A percentile compares a stretch with the other conserved stretches of the same genome.
Evolutionary conservation across 2,888 invertebrate genomes (phyloP).

Genomic region (Himalopsyche anomala): DNA sequence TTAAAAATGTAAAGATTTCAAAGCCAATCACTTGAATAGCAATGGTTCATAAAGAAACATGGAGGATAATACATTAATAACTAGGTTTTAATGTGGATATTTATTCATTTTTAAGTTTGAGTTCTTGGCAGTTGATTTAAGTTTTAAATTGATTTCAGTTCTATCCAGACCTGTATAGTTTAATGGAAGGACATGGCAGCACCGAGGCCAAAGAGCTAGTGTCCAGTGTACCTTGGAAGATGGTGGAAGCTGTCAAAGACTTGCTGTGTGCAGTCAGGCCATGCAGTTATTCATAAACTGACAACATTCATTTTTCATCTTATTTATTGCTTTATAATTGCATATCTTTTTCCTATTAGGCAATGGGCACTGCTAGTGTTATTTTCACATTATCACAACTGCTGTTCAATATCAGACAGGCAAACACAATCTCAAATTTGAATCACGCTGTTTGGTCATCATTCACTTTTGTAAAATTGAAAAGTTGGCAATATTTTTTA

Average conservation of each 20-base stretch:
- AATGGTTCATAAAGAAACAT: no score
- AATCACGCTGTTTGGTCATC: no score
- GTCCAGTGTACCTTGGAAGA: slow-evolving; percentile 76
- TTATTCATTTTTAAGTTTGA: background rate
- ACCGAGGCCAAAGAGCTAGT: slow-evolving; percentile 78
- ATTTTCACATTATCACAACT: no score
- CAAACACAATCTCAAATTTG: no score
- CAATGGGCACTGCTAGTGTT: no score
- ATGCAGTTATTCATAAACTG: slow-evolving; percentile 78
- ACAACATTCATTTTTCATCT: background rate
- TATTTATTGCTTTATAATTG: background rate
- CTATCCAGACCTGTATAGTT: slow-evolving; percentile 84
- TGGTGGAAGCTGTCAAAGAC: slow-evolving; percentile 79
- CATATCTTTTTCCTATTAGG: background rate
- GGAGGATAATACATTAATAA: no score
- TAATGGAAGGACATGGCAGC: slow-evolving; percentile 81
- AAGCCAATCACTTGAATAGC: no score
- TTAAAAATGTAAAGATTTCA: no score
- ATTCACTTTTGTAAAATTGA: no score
- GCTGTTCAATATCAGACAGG: no score
- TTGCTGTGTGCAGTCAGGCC: slow-evolving; percentile 80
- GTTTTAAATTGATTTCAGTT: slow-evolving; percentile 75
- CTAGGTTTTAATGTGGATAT: no score
- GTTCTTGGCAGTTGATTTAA: slow-evolving; percentile 19
- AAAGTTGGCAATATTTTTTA: no score